Evolutionary conservation across 2,113 vertebrate genomes (phyloP), one percentile per base, ranked within the genome.

Genomic region (Genyomyrus donnyi): DNA sequence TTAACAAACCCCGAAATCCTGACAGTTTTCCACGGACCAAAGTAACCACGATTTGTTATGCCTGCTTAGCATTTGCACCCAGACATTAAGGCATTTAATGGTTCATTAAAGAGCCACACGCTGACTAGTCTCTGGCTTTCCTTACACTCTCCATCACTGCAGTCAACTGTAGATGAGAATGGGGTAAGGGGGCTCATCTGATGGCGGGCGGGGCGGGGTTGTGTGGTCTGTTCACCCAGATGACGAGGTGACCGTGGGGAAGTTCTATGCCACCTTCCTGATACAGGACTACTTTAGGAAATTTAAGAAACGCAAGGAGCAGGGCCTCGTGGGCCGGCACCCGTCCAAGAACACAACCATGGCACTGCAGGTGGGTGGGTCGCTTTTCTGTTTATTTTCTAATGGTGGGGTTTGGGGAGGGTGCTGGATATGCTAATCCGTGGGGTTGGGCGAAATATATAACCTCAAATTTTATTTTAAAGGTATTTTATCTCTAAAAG

Each of bases 261-360:
- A 99, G 98, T 99, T 99, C 98, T 99, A 99, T 99, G 98, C 98
- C 98, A 99, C 98, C 97, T 99, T 99, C 97, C 98, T 99, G 98
- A 99, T 99, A 99, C 98, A 99, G 98, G 98, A 99, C 98, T 99
- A 99, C 98, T 99, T 99, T 98, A 99, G 98, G 98, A 99, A 99
- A 99, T 99, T 99, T 98, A 99, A 99, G 98, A 99, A 99, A 97
- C 98, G 98, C 95, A 99, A 99, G 97, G 98, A 99, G 96, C 98
- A 99, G 96, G 98, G 98, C 95, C 96, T 99, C 96, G 97, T 99
- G 96, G 98, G 98, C 92, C 97, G 97, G 91, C 96, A 98, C 94
- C 97, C 98, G 92, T 94, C 96, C 94, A 99, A 98, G 97, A 98
- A 96, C 97, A 98, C 98, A 66, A 98, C 98, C 17, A 96, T 99